phyloP scores from a whole-genome alignment of 1,140 invertebrate genomes.

The Helicorthomorpha holstii region DNA sequence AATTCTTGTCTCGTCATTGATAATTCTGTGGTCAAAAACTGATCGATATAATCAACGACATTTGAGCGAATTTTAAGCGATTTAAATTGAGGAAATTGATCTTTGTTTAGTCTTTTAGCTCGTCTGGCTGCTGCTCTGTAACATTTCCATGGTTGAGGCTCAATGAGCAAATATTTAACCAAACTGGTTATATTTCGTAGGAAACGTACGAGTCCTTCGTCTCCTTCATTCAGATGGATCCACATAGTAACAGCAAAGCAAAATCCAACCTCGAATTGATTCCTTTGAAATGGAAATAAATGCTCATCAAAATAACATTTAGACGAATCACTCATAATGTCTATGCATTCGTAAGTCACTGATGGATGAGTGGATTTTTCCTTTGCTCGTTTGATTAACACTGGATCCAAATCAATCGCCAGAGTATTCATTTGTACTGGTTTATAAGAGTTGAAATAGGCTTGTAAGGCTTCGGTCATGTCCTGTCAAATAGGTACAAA shows the following conservation, averaged over 20 bases:
- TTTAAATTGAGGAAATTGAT: conserved; percentile 38
- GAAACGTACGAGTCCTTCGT: conserved; percentile 37
- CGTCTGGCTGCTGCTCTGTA: conserved; percentile 52
- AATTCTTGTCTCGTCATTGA: conserved; percentile 19
- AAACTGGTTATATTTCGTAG: conserved; percentile 34
- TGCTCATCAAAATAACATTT: conserved; percentile 3
- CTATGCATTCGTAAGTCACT: conserved; percentile 37
- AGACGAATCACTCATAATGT: conserved; percentile 36
- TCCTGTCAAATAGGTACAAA: too few relatives aligned
- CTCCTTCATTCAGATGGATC: conserved; percentile 67
- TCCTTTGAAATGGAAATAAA: conserved; percentile 13
- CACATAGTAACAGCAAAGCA: conserved; percentile 74
- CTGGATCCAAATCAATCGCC: conserved; percentile 53
- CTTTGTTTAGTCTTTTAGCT: conserved; percentile 37
- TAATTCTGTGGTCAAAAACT: conserved; percentile 31
- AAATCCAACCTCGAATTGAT: conserved; percentile 48
- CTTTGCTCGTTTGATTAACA: conserved; percentile 44
- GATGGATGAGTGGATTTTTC: conserved; percentile 26
- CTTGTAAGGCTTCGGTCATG: conserved; percentile 38
- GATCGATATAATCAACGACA: conserved; percentile 39
- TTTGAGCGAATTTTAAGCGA: conserved; percentile 38
- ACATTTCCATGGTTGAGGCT: conserved; percentile 67
- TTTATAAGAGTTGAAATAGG: conserved; percentile 26
- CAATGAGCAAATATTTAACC: conserved; percentile 44
- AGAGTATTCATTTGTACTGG: conserved; percentile 32